phyloP scores from a whole-genome alignment of 92 coral and sea anemone species.

The Zoanthus solanderi region DNA sequence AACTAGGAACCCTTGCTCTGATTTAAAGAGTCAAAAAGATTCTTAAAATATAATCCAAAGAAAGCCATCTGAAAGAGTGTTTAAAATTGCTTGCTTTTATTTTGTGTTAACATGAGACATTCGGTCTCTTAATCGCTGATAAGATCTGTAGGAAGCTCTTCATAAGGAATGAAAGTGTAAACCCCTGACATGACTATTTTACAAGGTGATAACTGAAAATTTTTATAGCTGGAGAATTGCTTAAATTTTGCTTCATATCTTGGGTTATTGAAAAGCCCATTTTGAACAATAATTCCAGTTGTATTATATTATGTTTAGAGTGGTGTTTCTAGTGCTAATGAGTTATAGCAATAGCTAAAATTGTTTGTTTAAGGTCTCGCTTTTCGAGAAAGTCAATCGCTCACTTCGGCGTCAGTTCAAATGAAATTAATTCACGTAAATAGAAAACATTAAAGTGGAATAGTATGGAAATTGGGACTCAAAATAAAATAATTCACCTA shows the following conservation, averaged over 20 bases:
- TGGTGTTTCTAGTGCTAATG: conserved; percentile 1
- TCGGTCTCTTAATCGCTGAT: conserved; percentile 49
- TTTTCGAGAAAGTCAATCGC: background rate
- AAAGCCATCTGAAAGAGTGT: conserved; percentile 37
- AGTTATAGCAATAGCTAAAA: background rate
- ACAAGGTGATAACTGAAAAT: background rate
- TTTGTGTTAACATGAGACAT: conserved; percentile 20
- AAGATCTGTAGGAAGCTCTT: conserved; percentile 21
- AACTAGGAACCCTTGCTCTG: background rate
- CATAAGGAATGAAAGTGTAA: background rate
- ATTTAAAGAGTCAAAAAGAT: background rate
- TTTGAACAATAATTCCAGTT: background rate
- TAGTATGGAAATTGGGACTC: no score
- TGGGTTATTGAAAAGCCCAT: background rate
- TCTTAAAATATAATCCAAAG: background rate
- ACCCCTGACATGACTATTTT: background rate
- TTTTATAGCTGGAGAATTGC: background rate
- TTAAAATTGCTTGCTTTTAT: conserved; percentile 29
- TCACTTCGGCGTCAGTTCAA: background rate
- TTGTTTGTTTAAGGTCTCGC: background rate
- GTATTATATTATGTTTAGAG: background rate
- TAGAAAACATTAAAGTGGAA: background rate
- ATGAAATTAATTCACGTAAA: background rate
- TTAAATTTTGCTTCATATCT: background rate
- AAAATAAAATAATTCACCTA: no score